These are phyloP conservation scores for Parapsyche elsis DNA, from an alignment of 1,140 invertebrate species.

Conservation along the genomic window DNA sequence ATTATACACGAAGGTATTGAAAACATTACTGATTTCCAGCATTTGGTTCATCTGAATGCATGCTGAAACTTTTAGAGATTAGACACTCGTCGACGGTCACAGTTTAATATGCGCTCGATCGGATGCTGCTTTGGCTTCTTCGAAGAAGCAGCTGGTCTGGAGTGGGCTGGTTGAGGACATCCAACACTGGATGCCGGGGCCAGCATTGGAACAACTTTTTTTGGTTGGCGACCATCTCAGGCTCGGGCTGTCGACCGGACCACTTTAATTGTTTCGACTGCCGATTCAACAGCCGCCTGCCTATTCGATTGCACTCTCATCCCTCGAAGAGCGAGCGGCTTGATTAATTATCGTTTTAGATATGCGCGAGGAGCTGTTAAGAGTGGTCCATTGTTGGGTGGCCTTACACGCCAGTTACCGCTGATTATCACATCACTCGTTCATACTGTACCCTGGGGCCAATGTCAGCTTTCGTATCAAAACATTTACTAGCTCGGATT, in stretches of 20 bases:
- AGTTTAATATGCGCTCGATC: neutral
- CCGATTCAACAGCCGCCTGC: neutral
- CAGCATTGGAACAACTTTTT: slow-evolving; percentile 17
- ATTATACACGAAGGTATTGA: too few species aligned
- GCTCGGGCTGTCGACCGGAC: slow-evolving; percentile 1
- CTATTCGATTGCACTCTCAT: too few species aligned
- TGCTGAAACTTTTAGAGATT: too few species aligned
- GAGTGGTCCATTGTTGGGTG: slow-evolving; percentile 8
- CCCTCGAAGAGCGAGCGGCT: too few species aligned
- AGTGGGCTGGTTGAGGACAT: neutral
- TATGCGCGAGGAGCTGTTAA: neutral
- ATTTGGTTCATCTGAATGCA: too few species aligned
- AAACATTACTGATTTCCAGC: too few species aligned
- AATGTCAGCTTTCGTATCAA: too few species aligned
- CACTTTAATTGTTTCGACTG: neutral
- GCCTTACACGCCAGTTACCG: neutral
- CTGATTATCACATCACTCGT: slow-evolving; percentile 22
- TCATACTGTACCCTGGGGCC: neutral
- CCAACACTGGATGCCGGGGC: neutral
- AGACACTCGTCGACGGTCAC: too few species aligned
- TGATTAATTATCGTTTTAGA: neutral
- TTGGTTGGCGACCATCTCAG: neutral
- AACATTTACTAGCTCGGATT: too few species aligned
- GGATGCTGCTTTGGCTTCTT: neutral
- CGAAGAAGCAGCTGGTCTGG: neutral